Conservation (phyloP, 92 coral and sea anemone genomes). For the Epizoanthus scotinus region DNA sequence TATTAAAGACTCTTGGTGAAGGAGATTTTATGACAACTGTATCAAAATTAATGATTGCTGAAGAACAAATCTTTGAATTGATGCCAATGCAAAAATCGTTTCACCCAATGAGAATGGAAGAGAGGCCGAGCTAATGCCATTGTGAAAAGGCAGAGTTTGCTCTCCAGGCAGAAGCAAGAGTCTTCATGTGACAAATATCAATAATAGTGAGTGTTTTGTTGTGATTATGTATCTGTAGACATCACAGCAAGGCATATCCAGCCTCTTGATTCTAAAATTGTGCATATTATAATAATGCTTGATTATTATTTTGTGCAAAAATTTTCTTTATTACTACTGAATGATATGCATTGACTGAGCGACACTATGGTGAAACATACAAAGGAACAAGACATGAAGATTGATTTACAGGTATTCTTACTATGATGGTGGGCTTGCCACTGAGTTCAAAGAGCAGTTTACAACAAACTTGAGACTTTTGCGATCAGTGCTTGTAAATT, state of each 20-base stretch:
- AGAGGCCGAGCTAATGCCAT: neutral
- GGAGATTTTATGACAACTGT: conserved; percentile 47
- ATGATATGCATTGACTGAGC: neutral
- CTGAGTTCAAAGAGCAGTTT: no score
- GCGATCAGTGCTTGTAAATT: no score
- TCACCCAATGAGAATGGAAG: conserved; percentile 11
- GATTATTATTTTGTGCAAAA: conserved; percentile 8
- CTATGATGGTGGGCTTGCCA: neutral
- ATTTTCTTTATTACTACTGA: neutral
- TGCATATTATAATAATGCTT: neutral
- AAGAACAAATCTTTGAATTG: conserved; percentile 18
- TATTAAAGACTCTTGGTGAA: conserved; percentile 58
- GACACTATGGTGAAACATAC: conserved; percentile 9
- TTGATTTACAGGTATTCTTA: neutral
- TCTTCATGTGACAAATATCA: no score
- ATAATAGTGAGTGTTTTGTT: no score
- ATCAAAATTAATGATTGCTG: conserved; percentile 8
- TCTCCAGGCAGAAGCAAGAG: no score
- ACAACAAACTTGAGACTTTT: no score
- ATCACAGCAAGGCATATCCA: neutral
- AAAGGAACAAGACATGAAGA: neutral
- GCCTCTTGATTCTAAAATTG: conserved; percentile 9
- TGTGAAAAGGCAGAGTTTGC: neutral
- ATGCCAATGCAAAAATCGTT: neutral
- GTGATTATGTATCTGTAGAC: conserved; percentile 1